Evolutionary conservation across 2,888 invertebrate species (phyloP).

Genomic region (Zele albiditarsus): DNA sequence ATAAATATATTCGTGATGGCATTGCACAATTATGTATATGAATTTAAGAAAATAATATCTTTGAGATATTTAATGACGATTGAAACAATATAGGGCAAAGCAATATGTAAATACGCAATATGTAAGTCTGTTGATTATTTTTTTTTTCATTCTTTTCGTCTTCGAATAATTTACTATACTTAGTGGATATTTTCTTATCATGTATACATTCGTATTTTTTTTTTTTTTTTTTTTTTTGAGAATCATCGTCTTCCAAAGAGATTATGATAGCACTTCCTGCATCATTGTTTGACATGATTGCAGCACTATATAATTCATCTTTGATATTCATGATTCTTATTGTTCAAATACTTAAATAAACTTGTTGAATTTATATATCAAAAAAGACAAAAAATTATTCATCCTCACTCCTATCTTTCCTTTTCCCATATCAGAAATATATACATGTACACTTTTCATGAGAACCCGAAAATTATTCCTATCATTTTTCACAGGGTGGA

Average conservation of each 20-base stretch:
- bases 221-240: neutral
- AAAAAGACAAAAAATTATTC: neutral
- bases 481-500: too few relatives aligned
- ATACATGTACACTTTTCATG: too few relatives aligned
- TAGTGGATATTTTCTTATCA: neutral
- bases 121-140: neutral
- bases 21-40: neutral
- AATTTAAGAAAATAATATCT: neutral
- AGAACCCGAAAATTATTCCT: too few relatives aligned
- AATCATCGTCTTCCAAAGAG: neutral
- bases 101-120: conserved; percentile 52
- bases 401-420: too few relatives aligned
- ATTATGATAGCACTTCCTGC: neutral
- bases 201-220: neutral
- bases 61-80: neutral
- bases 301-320: neutral
- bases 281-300: neutral
- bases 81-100: conserved; percentile 38
- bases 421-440: too few relatives aligned
- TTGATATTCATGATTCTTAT: neutral
- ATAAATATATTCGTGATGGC: neutral
- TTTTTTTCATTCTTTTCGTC: neutral
- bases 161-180: neutral
- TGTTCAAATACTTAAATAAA: neutral
- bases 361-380: neutral